phyloP scores from a whole-genome alignment of 1,140 invertebrate species.

The Chrysomallon squamiferum region DNA sequence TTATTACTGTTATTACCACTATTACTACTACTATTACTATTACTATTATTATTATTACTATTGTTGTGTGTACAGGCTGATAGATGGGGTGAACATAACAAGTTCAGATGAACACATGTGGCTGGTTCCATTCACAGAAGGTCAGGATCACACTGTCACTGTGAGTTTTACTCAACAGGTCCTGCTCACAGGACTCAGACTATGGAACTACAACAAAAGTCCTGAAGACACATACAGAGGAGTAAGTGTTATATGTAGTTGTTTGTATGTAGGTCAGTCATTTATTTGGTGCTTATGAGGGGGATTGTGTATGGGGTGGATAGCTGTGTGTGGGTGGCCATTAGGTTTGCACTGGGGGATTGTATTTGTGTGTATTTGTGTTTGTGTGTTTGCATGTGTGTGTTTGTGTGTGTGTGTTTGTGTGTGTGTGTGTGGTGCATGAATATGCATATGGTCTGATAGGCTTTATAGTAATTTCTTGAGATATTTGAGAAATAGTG shows the following conservation, averaged over 20 bases:
- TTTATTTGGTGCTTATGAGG: background rate
- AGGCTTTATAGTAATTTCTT: too few relatives aligned
- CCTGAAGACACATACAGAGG: constrained; percentile 77
- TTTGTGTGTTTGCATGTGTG: too few relatives aligned
- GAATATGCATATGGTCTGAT: too few relatives aligned
- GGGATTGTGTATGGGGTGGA: background rate
- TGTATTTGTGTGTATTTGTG: too few relatives aligned
- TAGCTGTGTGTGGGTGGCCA: too few relatives aligned
- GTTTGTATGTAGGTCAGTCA: background rate
- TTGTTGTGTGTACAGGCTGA: constrained; percentile 53
- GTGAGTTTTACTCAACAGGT: constrained; percentile 54
- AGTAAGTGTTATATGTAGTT: constrained; percentile 66
- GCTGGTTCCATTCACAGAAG: constrained; percentile 64
- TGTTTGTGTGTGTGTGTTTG: too few relatives aligned
- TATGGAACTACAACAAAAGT: constrained; percentile 85
- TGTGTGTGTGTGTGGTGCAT: too few relatives aligned
- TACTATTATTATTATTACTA: too few relatives aligned
- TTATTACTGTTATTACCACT: too few relatives aligned
- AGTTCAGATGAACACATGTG: constrained; percentile 66
- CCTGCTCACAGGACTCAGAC: constrained; percentile 66
- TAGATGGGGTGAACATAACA: constrained; percentile 64
- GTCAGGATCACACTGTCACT: constrained; percentile 49
- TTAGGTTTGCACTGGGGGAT: too few relatives aligned
- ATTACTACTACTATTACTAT: too few relatives aligned
- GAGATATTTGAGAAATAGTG: too few relatives aligned